Evolutionary conservation across 2,797 vertebrate genomes (phyloP).

Genomic region (Cetoscarus ocellatus): DNA sequence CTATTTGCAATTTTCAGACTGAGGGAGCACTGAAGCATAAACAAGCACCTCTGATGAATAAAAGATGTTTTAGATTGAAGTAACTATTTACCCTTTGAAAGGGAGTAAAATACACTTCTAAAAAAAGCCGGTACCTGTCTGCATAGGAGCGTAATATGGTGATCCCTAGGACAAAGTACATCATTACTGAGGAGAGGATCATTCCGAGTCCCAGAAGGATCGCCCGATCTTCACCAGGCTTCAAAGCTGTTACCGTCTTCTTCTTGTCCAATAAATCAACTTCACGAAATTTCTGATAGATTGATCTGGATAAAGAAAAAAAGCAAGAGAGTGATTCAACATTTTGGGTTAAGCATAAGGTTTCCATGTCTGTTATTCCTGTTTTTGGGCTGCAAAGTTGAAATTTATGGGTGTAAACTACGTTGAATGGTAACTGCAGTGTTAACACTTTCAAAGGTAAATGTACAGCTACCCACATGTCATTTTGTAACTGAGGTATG

Average conservation of each 20-base stretch:
- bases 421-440: no score
- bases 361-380: no score
- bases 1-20: slow-evolving; percentile 44
- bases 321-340: neutral
- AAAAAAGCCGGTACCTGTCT: slow-evolving; percentile 88
- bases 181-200: slow-evolving; percentile 95
- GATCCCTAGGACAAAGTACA: slow-evolving; percentile 97
- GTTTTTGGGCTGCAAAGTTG: no score
- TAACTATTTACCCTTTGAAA: slow-evolving; percentile 6
- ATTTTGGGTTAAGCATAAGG: neutral
- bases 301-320: slow-evolving; percentile 82
- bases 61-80: slow-evolving; percentile 35
- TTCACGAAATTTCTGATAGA: slow-evolving; percentile 95
- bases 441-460: no score
- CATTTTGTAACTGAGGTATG: no score
- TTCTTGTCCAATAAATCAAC: slow-evolving; percentile 95
- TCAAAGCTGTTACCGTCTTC: slow-evolving; percentile 94
- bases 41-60: slow-evolving; percentile 44
- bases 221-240: slow-evolving; percentile 94
- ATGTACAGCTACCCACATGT: no score
- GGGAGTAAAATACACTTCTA: neutral
- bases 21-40: slow-evolving; percentile 41
- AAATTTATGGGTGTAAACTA: no score
- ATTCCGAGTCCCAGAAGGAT: slow-evolving; percentile 94
- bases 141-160: slow-evolving; percentile 92